These are phyloP conservation scores for Lepidostoma basale DNA, from an alignment of 1,140 invertebrate genomes.

Conservation along the genomic window DNA sequence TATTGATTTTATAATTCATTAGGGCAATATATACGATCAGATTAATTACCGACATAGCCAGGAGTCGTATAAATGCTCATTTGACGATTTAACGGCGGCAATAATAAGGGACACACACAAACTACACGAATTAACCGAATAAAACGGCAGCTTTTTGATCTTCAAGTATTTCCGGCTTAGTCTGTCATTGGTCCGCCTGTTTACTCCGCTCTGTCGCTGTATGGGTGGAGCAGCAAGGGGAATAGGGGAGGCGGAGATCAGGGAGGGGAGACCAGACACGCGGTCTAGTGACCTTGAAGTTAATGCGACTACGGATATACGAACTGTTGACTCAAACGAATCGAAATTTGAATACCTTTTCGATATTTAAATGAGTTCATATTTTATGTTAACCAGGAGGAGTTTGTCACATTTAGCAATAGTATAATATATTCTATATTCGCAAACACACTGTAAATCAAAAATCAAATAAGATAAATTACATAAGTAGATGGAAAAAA, in stretches of 20 bases:
- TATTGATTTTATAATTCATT: no score
- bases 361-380: no score
- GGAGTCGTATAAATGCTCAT: background rate
- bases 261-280: conserved; percentile 32
- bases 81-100: background rate
- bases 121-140: background rate
- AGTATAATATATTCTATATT: no score
- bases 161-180: background rate
- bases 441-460: no score
- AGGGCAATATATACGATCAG: no score
- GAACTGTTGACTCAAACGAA: background rate
- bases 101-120: conserved; percentile 1
- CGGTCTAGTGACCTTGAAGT: conserved; percentile 40
- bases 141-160: background rate
- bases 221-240: background rate
- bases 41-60: background rate
- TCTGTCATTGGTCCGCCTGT: background rate
- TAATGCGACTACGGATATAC: conserved; percentile 22
- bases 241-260: background rate
- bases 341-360: no score
- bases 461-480: no score
- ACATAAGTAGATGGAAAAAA: no score
- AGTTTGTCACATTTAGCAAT: no score
- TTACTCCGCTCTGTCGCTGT: background rate
- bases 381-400: no score